Base-by-base conservation (phyloP, 2,888 invertebrate genomes). In the Hartigia nigra region DNA sequence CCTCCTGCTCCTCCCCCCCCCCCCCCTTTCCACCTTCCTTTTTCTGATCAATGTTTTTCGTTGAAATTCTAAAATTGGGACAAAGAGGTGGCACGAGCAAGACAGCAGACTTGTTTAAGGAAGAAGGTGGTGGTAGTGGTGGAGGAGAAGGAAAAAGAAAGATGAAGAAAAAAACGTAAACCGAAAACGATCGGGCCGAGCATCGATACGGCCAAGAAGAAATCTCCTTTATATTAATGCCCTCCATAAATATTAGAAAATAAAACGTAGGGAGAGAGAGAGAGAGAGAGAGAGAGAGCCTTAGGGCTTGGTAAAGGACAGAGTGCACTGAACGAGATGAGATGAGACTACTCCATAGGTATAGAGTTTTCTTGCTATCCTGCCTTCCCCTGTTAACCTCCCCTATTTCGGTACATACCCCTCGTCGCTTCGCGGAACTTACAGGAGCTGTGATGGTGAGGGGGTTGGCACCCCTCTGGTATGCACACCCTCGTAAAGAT, bases 181-280 rank as follows among this genome's bases (percentile, higher is more conserved):
- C 55, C 55, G 55, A 9, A 23, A 55, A 55, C 55, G 55, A 55
- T 55, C 4, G 23, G 55, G 55, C 23, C 55, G 23, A 55, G 55
- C 55, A 55, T 55, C 55, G 55, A 55, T 55, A 55, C 55, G 55
- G 55, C 55, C 23, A 55, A 55, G 55, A 55, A 77, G 35, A 72
- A 75, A 76, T 78, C 78, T 78, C 78, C 69, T 78, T 78, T 78
- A 78, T 78, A 78, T 79, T 76, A 79, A 76, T 79, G 78, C 37
- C 72, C 32, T 79, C 77, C 82, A 79, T 85, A 83, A 82, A 86
- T 83, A 84, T 81, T 83, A 76, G 81, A 80, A 79, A 83, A 84
- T 82, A 82, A 82, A 82, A 77, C 74, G 80, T 81, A 79, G 69
- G 76, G 79, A 78, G n/a, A n/a, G n/a, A n/a, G n/a, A n/a, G n/a